A percentile compares a stretch with the other conserved stretches of the same genome.
Conservation (phyloP, 2,888 invertebrate species). For the Linnaemya vulpina region DNA sequence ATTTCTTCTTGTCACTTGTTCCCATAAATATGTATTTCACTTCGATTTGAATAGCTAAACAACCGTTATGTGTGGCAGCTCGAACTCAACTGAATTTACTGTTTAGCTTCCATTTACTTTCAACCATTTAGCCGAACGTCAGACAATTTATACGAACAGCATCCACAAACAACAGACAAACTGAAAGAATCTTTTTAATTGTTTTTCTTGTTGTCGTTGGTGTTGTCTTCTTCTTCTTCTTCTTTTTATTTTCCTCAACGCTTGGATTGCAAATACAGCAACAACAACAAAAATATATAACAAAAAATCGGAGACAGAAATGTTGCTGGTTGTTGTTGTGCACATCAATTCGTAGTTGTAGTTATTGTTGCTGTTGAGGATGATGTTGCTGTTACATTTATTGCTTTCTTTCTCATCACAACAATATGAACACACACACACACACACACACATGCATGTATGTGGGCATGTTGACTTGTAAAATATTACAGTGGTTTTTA, state of each 20-base stretch:
- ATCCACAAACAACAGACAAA: constrained; percentile 63
- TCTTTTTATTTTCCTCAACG: constrained; percentile 16
- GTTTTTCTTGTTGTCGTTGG: constrained; percentile 34
- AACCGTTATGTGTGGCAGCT: constrained; percentile 76
- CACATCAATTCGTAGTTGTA: neutral
- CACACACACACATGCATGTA: too few relatives aligned
- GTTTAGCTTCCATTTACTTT: constrained; percentile 66
- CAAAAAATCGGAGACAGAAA: constrained; percentile 15
- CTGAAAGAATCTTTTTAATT: constrained; percentile 53
- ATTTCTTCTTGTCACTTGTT: constrained; percentile 17
- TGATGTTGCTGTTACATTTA: constrained; percentile 49
- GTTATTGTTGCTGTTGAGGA: constrained; percentile 19
- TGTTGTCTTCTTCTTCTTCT: constrained; percentile 1
- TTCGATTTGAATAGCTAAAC: constrained; percentile 51
- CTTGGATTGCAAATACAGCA: constrained; percentile 49
- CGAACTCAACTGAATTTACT: constrained; percentile 77
- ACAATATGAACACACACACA: neutral
- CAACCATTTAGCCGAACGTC: constrained; percentile 64
- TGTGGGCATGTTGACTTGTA: neutral
- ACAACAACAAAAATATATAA: too few relatives aligned
- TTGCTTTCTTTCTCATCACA: constrained; percentile 10
- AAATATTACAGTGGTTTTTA: constrained; percentile 38
- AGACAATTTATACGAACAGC: constrained; percentile 65
- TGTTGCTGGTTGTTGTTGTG: constrained; percentile 51
- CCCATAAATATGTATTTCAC: constrained; percentile 10